Percentiles rank a stretch among this genome's conserved stretches.
These are phyloP conservation scores for Drosophila equinoxialis DNA, from an alignment of 1,140 invertebrate genomes.

Conservation along the genomic window DNA sequence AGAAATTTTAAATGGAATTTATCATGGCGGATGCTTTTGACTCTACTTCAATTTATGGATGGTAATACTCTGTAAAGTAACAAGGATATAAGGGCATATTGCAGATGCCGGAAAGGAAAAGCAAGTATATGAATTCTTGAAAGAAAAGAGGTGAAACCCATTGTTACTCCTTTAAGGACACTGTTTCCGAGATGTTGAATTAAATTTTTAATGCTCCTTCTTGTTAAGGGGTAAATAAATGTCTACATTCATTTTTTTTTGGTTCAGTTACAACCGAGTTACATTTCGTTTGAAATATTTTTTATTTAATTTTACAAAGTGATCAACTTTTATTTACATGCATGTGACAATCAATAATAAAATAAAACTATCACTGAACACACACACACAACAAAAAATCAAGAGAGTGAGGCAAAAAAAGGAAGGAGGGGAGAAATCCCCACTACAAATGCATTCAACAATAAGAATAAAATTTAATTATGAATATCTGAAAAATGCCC, in stretches of 20 bases:
- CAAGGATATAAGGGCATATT: background rate
- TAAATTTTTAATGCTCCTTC: too few species aligned
- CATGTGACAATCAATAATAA: slow-evolving; percentile 7
- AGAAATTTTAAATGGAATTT: slow-evolving; percentile 5
- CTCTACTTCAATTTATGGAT: background rate
- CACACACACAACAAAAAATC: slow-evolving; percentile 19
- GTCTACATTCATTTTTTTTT: too few species aligned
- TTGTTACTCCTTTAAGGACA: too few species aligned
- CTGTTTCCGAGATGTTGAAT: too few species aligned
- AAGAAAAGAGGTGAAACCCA: too few species aligned
- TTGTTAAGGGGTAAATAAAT: too few species aligned
- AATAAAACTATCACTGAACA: background rate
- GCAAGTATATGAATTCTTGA: too few species aligned
- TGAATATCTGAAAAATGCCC: slow-evolving; percentile 44
- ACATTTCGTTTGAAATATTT: background rate
- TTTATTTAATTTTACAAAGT: slow-evolving; percentile 32
- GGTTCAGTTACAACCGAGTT: too few species aligned
- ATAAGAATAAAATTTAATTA: slow-evolving; percentile 56
- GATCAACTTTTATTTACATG: slow-evolving; percentile 9
- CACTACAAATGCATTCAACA: slow-evolving; percentile 31
- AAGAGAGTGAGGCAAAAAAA: slow-evolving; percentile 18
- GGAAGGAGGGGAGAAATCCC: background rate
- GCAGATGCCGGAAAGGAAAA: too few species aligned
- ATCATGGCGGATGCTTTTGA: background rate
- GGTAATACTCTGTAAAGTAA: background rate